These are phyloP conservation scores for Gallinago nigripennis DNA, from an alignment of 2,797 vertebrate genomes.

Conservation along the genomic window DNA sequence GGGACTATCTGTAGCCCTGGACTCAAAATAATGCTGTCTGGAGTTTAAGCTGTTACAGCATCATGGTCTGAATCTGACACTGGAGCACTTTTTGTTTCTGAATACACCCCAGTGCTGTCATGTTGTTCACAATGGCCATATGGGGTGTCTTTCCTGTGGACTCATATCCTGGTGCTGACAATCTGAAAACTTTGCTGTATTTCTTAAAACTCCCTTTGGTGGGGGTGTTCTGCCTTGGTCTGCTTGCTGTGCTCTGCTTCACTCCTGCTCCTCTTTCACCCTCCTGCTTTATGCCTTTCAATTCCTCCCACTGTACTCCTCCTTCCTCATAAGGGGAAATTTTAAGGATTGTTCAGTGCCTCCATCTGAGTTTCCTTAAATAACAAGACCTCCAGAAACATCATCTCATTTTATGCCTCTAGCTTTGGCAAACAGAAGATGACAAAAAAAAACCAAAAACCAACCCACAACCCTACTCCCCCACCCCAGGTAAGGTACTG, in stretches of 20 bases:
- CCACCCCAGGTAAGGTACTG: not conserved
- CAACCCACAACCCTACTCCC: no score
- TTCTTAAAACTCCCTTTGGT: not conserved
- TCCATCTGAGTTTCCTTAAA: not conserved
- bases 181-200: no score
- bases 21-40: not conserved
- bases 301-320: rapidly evolving
- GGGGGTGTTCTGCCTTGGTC: not conserved
- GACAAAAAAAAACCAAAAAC: not conserved
- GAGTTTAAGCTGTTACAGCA: not conserved
- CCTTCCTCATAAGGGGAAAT: not conserved
- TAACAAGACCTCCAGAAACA: not conserved
- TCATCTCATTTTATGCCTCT: not conserved
- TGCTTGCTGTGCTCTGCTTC: not conserved
- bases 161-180: not conserved
- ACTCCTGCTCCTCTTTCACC: not conserved
- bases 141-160: not conserved
- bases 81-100: not conserved
- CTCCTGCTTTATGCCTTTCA: not conserved
- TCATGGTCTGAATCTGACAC: not conserved
- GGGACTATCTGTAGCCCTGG: not conserved
- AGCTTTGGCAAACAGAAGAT: not conserved
- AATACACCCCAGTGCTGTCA: not conserved
- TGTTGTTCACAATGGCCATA: not conserved
- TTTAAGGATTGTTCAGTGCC: not conserved